Evolutionary conservation across 2,113 vertebrate genomes (phyloP), one percentile per base, ranked within the genome.

Genomic region (Pipra filicauda): DNA sequence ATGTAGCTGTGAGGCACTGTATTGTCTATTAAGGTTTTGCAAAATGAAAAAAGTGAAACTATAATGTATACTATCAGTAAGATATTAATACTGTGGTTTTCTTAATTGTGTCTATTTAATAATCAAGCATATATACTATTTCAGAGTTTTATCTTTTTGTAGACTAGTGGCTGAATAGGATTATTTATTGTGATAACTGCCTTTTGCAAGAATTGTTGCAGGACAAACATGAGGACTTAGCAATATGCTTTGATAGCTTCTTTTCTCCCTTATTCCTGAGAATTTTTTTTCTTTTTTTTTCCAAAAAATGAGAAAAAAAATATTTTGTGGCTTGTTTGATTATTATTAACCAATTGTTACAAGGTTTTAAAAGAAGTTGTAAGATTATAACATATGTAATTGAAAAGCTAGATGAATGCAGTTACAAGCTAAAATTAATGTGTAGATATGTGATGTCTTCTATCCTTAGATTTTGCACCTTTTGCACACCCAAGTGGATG

Each of bases 401-500:
- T 76, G 35, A 88, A 70, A 64, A 77, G 27, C 26, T 39, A 54
- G 12, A 76, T 75, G 30, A 52, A 69, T 80, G 14, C 22, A 51
- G 4, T 85, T 71, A 41, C 22, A 72, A 85, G 30, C 46, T 48
- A 72, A 92, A 91, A 85, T 75, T 95, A 82, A 95, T 11, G 3
- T 62, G 27, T 58, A 35, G 14, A 1, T 69, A 15, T 85, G 74
- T 46, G 11, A 18, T 89, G 28, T 94, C 92, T 85, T 94, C 61
- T 96, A 3, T 96, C 49, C 88, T 58, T 93, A 99, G 99, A 95
- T 99, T 91, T 98, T 99, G 97, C 98, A 98, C 89, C 98, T 99
- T 97, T 97, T 99, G 19, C 98, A 99, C 96, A 98, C 98, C 64
- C 98, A 99, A 19, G 64, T 97, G 87, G 99, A 99, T n/a, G 99